phyloP scores from a whole-genome alignment of 92 coral and sea anemone species.

The Desmophyllum pertusum region DNA sequence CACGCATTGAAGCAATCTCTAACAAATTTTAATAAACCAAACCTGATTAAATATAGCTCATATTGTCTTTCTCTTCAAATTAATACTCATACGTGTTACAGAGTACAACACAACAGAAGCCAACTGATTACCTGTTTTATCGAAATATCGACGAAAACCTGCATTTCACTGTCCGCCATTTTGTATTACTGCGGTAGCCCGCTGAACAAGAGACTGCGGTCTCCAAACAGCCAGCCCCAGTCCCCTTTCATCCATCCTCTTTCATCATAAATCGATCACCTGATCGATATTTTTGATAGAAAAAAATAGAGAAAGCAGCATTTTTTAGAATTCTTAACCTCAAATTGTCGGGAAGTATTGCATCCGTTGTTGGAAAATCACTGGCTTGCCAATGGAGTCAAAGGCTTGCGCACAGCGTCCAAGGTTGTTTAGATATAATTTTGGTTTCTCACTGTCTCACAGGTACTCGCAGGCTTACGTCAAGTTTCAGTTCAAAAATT shows the following conservation, averaged over 20 bases:
- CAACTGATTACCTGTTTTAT: slow-evolving; percentile 57
- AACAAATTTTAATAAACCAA: neutral
- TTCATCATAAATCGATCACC: too few relatives aligned
- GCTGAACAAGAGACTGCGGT: slow-evolving; percentile 5
- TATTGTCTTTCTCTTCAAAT: neutral
- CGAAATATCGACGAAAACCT: slow-evolving; percentile 43
- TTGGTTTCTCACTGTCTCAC: neutral
- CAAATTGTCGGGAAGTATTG: neutral
- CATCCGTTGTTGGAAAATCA: neutral
- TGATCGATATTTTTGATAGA: too few relatives aligned
- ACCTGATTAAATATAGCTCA: neutral
- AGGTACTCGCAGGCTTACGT: neutral
- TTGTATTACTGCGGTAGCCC: slow-evolving; percentile 49
- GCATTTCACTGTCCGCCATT: slow-evolving; percentile 63
- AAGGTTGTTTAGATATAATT: slow-evolving; percentile 4
- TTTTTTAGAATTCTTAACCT: neutral
- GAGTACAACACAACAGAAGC: neutral
- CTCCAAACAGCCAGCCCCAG: neutral
- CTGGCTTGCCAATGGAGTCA: too few relatives aligned
- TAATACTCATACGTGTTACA: neutral
- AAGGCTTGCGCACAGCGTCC: neutral
- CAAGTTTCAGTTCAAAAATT: neutral
- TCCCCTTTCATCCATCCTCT: neutral
- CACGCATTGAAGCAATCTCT: slow-evolving; percentile 45
- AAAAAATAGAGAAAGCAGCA: neutral